Percentiles rank a stretch among this genome's conserved stretches.
phyloP scores from a whole-genome alignment of 1,140 invertebrate species.

The Aphis gossypii region DNA sequence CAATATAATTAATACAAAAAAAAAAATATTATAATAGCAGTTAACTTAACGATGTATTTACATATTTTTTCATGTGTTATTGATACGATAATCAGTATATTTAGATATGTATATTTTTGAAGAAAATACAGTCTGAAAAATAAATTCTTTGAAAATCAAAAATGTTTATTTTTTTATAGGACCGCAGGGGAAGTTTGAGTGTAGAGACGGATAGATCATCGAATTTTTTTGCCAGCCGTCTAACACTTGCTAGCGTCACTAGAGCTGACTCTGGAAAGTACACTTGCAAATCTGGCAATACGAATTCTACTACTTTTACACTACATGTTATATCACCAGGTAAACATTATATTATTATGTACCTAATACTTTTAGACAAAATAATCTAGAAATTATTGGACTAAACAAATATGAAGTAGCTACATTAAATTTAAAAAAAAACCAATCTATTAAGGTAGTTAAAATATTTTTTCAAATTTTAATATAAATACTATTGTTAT shows the following conservation, averaged over 20 bases:
- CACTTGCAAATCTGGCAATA: conserved; percentile 67
- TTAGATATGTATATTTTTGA: not conserved
- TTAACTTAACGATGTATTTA: not conserved
- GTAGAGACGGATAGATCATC: conserved; percentile 67
- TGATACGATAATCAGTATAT: not conserved
- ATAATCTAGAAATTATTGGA: not conserved
- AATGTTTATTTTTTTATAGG: conserved; percentile 61
- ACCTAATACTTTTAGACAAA: not conserved
- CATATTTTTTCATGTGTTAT: not conserved
- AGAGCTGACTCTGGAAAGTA: conserved; percentile 68
- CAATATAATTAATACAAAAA: not conserved
- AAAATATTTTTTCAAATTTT: not conserved
- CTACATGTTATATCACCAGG: conserved; percentile 65
- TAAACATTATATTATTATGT: not conserved
- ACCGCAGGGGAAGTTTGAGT: conserved; percentile 66
- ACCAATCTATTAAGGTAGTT: too few relatives aligned
- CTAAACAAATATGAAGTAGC: not conserved
- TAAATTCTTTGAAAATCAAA: not conserved
- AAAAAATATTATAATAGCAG: not conserved
- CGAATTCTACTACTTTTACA: conserved; percentile 65
- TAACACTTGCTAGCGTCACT: conserved; percentile 66
- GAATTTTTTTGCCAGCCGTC: conserved; percentile 65
- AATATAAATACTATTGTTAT: not conserved
- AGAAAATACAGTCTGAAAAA: not conserved
- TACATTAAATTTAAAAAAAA: too few relatives aligned